Conservation (phyloP, 2,888 invertebrate species). For the Augochlorella aurata region DNA sequence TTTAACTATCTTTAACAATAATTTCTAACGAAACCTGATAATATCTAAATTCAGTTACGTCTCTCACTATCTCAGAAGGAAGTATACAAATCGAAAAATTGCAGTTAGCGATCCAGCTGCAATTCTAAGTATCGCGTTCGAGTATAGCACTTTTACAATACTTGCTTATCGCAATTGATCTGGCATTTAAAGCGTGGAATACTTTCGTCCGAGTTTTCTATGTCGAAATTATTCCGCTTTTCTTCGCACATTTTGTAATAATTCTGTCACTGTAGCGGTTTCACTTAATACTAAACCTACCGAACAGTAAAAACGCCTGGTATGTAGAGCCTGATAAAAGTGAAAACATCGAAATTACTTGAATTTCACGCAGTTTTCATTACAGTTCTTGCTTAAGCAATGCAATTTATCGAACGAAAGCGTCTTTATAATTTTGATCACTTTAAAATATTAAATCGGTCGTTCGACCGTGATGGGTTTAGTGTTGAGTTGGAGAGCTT, state of each 20-base stretch:
- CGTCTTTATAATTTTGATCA: too few species aligned
- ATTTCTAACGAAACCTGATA: background rate
- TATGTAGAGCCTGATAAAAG: too few species aligned
- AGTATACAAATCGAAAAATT: background rate
- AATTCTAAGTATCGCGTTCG: background rate
- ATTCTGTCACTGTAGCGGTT: background rate
- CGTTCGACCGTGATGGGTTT: too few species aligned
- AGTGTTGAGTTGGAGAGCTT: background rate
- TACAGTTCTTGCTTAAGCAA: too few species aligned
- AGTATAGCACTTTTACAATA: background rate
- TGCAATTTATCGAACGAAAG: too few species aligned
- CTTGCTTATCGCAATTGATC: background rate
- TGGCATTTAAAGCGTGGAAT: background rate
- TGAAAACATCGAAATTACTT: too few species aligned
- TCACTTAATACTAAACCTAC: background rate
- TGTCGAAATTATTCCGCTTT: background rate
- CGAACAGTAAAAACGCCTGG: too few species aligned
- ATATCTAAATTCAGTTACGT: background rate
- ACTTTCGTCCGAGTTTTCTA: background rate
- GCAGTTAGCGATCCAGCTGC: background rate
- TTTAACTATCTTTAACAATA: background rate
- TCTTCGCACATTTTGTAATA: background rate
- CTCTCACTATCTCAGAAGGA: background rate
- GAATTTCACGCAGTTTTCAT: too few species aligned
- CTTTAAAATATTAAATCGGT: too few species aligned